These are phyloP conservation scores for Ectemnius lituratus DNA, from an alignment of 2,888 invertebrate species.

Conservation along the genomic window DNA sequence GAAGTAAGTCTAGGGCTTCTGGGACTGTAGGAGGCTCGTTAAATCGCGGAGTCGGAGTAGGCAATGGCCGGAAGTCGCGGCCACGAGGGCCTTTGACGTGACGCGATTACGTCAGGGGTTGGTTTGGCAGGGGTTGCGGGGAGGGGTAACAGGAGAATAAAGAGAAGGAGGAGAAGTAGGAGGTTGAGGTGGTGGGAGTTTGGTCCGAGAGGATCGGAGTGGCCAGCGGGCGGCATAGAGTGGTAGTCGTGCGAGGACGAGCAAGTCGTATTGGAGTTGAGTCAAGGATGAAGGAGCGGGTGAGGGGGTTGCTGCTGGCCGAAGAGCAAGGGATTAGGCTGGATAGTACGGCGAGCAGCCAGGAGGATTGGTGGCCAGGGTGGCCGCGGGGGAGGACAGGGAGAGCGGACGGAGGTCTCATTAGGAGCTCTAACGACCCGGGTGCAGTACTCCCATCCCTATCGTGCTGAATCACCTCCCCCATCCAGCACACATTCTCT, in stretches of 20 bases:
- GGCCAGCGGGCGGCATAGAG: neutral
- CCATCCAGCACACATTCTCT: constrained; percentile 57
- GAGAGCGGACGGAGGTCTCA: constrained; percentile 66
- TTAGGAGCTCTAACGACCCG: constrained; percentile 78
- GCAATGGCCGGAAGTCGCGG: constrained; percentile 7
- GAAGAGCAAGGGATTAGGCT: constrained; percentile 2
- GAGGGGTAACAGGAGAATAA: no score
- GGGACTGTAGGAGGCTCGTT: neutral
- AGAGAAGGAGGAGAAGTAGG: neutral
- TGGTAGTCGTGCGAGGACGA: constrained; percentile 6
- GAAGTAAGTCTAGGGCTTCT: no score
- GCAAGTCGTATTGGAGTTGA: constrained; percentile 25
- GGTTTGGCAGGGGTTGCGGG: no score
- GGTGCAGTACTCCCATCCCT: constrained; percentile 68
- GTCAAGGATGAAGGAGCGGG: constrained; percentile 6
- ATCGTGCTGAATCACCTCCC: constrained; percentile 68
- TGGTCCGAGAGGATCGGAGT: neutral
- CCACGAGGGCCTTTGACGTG: constrained; percentile 1
- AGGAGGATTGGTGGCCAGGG: constrained; percentile 25
- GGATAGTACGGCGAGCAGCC: constrained; percentile 38
- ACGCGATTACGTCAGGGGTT: no score
- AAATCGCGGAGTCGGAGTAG: neutral
- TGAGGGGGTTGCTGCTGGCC: constrained; percentile 33
- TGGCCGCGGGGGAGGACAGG: constrained; percentile 11
- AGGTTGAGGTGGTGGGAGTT: no score